Conservation (phyloP, 2,113 vertebrate species). For the Corythornis vintsioides region DNA sequence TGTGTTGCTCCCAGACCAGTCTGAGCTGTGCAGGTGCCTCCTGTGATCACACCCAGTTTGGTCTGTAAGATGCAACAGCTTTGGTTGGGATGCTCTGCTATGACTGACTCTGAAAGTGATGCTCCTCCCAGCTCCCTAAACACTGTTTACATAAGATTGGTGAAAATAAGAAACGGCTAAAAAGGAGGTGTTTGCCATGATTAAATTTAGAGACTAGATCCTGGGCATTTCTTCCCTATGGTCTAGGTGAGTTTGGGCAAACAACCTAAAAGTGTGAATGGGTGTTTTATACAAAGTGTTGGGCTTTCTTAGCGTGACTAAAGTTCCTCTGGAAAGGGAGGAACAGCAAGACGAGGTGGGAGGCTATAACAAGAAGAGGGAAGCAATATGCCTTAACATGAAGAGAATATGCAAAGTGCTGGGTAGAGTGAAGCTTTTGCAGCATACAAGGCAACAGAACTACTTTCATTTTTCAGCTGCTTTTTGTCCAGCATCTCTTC, state of each 20-base stretch:
- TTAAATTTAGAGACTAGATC: not conserved
- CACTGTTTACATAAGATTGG: not conserved
- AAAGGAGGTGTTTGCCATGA: not conserved
- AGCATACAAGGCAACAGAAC: not conserved
- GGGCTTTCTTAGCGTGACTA: not conserved
- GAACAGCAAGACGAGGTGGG: slow-evolving; percentile 2
- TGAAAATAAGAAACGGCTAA: not conserved
- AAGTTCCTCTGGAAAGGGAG: not conserved
- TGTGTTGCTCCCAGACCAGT: no score
- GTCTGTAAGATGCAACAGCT: not conserved
- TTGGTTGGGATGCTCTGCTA: not conserved
- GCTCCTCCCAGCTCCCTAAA: not conserved
- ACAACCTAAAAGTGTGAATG: not conserved
- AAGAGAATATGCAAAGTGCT: not conserved
- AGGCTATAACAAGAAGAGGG: not conserved
- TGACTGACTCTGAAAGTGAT: not conserved
- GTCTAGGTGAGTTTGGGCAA: not conserved
- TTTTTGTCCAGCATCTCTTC: not conserved
- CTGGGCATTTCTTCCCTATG: not conserved
- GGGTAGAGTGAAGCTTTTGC: not conserved
- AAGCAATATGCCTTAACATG: not conserved
- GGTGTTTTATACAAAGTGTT: not conserved
- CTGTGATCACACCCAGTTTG: accelerated
- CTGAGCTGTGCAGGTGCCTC: accelerated
- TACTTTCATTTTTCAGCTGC: not conserved